These are phyloP conservation scores for Coelinius sp. DNA, from an alignment of 2,888 invertebrate genomes.

Conservation along the genomic window DNA sequence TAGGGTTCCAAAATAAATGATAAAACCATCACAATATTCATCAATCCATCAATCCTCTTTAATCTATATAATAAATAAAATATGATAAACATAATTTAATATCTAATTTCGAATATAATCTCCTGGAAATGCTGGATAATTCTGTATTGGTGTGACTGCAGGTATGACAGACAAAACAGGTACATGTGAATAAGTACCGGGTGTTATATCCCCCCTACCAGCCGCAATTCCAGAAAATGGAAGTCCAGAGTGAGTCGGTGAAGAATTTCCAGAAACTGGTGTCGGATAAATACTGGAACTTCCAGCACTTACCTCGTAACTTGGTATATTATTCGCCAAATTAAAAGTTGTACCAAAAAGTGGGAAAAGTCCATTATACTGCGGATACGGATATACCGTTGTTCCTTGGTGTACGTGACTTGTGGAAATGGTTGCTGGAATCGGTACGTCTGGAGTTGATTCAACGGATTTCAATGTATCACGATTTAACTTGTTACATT, in stretches of 20 bases:
- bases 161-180: constrained; percentile 42
- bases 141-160: too few species aligned
- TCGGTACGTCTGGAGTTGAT: background rate
- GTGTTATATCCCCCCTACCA: constrained; percentile 11
- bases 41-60: too few species aligned
- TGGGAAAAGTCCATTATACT: constrained; percentile 1
- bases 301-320: constrained; percentile 49
- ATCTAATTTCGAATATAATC: too few species aligned
- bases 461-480: background rate
- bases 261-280: constrained; percentile 38
- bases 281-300: too few species aligned
- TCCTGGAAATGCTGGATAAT: too few species aligned
- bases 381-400: background rate
- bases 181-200: background rate
- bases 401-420: background rate
- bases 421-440: constrained; percentile 25
- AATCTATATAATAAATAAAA: too few species aligned
- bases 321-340: constrained; percentile 23
- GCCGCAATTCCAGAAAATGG: constrained; percentile 56
- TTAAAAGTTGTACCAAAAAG: background rate
- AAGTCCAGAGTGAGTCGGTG: constrained; percentile 63
- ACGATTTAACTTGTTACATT: background rate
- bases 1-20: too few species aligned
- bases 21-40: too few species aligned
- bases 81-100: too few species aligned